Percentiles rank a stretch among this genome's conserved stretches.
phyloP scores from a whole-genome alignment of 2,888 invertebrate species.

The Crematogaster levior region DNA sequence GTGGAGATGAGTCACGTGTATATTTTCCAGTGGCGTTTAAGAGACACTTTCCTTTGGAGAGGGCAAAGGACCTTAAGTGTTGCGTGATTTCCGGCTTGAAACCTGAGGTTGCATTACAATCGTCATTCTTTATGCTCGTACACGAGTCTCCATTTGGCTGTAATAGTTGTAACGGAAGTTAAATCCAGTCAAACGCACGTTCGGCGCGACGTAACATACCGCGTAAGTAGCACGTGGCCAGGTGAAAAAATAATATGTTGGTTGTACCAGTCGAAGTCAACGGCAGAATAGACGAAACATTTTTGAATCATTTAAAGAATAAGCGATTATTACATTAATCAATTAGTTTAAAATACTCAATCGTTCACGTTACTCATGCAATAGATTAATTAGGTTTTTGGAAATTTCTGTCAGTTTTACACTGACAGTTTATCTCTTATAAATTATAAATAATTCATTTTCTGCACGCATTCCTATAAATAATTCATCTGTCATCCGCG shows the following conservation, averaged over 20 bases:
- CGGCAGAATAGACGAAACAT: background rate
- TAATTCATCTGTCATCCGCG: constrained; percentile 12
- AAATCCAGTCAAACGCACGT: constrained; percentile 29
- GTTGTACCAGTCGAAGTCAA: background rate
- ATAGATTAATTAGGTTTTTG: background rate
- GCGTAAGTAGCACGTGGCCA: background rate
- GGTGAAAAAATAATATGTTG: background rate
- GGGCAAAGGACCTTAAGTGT: constrained; percentile 60
- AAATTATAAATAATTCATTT: constrained; percentile 31
- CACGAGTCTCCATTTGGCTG: constrained; percentile 60
- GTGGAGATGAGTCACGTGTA: constrained; percentile 29
- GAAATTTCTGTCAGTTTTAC: background rate
- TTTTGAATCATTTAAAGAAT: background rate
- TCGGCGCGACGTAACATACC: constrained; percentile 14
- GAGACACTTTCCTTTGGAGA: constrained; percentile 63
- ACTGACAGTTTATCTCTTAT: background rate
- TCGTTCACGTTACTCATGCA: background rate
- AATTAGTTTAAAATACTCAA: background rate
- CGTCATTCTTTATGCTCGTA: constrained; percentile 60
- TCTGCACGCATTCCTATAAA: background rate
- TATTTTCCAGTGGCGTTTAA: constrained; percentile 58
- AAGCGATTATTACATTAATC: background rate
- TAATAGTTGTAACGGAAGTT: constrained; percentile 62
- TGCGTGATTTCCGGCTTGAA: constrained; percentile 75
- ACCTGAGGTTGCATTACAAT: constrained; percentile 71